Evolutionary conservation across 2,888 invertebrate species (phyloP).

Genomic region (Torymus tubicola): DNA sequence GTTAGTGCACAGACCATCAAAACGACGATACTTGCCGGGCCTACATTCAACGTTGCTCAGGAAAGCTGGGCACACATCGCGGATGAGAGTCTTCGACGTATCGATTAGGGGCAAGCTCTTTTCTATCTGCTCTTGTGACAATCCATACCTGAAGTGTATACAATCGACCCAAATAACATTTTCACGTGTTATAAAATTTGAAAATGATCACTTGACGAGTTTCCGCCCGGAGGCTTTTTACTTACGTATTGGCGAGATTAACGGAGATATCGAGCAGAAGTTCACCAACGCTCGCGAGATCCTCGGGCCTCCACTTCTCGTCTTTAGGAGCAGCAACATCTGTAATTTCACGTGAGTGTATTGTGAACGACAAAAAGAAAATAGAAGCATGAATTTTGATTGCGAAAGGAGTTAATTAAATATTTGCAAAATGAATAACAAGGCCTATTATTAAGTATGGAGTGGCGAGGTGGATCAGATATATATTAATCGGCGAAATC

Average conservation of each 20-base stretch:
- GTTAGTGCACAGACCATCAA: conserved; percentile 93
- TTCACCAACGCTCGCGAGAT: conserved; percentile 91
- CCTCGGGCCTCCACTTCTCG: conserved; percentile 88
- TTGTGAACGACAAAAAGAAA: neutral
- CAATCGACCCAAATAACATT: too few relatives aligned
- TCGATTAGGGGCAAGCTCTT: conserved; percentile 91
- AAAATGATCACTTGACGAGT: neutral
- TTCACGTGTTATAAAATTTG: too few relatives aligned
- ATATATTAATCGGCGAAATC: neutral
- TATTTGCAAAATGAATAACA: too few relatives aligned
- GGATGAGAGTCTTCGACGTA: conserved; percentile 90
- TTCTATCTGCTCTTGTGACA: conserved; percentile 91
- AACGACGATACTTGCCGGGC: conserved; percentile 90
- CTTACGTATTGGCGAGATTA: conserved; percentile 89
- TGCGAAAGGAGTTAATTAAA: too few relatives aligned
- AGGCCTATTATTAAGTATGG: too few relatives aligned
- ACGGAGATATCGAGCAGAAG: conserved; percentile 90
- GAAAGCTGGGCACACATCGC: conserved; percentile 92
- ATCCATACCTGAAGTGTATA: conserved; percentile 82
- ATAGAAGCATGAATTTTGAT: too few relatives aligned
- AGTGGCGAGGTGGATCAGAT: too few relatives aligned
- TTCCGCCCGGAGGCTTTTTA: conserved; percentile 60
- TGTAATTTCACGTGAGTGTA: conserved; percentile 72
- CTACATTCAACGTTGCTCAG: conserved; percentile 92
- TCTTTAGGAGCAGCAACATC: conserved; percentile 88